phyloP scores from a whole-genome alignment of 2,888 invertebrate genomes.

The Rotaria socialis region DNA sequence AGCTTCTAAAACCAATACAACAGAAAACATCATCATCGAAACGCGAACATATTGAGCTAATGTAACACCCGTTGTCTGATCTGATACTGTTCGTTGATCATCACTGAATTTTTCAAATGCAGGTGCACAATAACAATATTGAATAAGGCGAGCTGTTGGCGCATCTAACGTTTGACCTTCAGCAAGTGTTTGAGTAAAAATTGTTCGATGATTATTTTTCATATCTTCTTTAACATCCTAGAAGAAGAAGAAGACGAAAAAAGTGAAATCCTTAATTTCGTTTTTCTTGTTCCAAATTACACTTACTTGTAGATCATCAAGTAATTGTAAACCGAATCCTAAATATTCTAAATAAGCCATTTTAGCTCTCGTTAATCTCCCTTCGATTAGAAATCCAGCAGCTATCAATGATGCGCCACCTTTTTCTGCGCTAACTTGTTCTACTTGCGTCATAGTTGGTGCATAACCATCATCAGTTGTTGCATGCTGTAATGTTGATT shows the following conservation, averaged over 20 bases:
- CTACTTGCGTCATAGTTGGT: background rate
- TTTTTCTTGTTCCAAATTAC: background rate
- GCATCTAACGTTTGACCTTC: slow-evolving; percentile 13
- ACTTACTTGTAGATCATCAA: slow-evolving; percentile 36
- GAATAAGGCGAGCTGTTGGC: background rate
- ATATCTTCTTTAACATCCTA: slow-evolving; percentile 31
- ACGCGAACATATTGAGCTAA: slow-evolving; percentile 24
- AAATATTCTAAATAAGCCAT: slow-evolving; percentile 32
- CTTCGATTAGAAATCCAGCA: slow-evolving; percentile 29
- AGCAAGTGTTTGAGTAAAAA: slow-evolving; percentile 18
- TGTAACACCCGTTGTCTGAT: background rate
- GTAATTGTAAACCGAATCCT: slow-evolving; percentile 29
- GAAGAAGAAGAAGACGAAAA: background rate
- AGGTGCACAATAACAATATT: background rate
- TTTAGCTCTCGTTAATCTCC: background rate
- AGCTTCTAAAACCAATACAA: background rate
- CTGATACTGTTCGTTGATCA: background rate
- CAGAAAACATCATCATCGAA: slow-evolving; percentile 29
- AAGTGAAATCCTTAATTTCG: too few species aligned
- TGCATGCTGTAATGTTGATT: slow-evolving; percentile 34
- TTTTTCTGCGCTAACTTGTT: slow-evolving; percentile 37
- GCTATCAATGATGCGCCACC: slow-evolving; percentile 34
- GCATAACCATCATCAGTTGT: background rate
- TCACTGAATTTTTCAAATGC: background rate
- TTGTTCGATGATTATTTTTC: slow-evolving; percentile 29